Evolutionary conservation across 1,140 invertebrate species (phyloP).

Genomic region (Cotesia glomerata): DNA sequence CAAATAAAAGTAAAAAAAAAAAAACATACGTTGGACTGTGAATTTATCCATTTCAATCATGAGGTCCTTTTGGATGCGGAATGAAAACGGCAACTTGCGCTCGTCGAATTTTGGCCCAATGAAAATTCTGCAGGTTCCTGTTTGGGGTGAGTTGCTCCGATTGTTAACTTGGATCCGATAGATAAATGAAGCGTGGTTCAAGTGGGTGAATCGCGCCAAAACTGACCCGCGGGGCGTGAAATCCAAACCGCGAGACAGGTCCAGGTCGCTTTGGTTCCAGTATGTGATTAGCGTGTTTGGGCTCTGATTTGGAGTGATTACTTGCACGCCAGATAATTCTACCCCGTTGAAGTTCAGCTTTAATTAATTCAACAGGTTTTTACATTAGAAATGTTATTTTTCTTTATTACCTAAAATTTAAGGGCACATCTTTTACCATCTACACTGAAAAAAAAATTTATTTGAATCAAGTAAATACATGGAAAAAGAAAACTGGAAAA

Average conservation of each 20-base stretch:
- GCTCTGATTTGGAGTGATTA: conserved; percentile 58
- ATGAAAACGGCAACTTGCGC: conserved; percentile 67
- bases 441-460: no score
- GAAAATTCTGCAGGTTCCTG: conserved; percentile 80
- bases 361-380: conserved; percentile 13
- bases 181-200: conserved; percentile 75
- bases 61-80: conserved; percentile 71
- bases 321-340: conserved; percentile 63
- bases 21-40: conserved; percentile 63
- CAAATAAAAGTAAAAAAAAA: neutral
- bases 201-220: conserved; percentile 74
- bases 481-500: no score
- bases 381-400: no score
- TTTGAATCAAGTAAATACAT: no score
- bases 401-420: no score
- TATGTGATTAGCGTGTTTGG: conserved; percentile 70
- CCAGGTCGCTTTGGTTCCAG: conserved; percentile 78
- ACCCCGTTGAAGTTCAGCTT: conserved; percentile 72
- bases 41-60: conserved; percentile 85
- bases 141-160: conserved; percentile 61
- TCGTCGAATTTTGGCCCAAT: conserved; percentile 76
- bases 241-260: conserved; percentile 77
- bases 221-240: conserved; percentile 75
- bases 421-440: no score
- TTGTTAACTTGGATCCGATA: conserved; percentile 71